A percentile compares a stretch with the other conserved stretches of the same genome.
Conservation (phyloP, 1,140 invertebrate genomes). For the Drosophila ohnishii region DNA sequence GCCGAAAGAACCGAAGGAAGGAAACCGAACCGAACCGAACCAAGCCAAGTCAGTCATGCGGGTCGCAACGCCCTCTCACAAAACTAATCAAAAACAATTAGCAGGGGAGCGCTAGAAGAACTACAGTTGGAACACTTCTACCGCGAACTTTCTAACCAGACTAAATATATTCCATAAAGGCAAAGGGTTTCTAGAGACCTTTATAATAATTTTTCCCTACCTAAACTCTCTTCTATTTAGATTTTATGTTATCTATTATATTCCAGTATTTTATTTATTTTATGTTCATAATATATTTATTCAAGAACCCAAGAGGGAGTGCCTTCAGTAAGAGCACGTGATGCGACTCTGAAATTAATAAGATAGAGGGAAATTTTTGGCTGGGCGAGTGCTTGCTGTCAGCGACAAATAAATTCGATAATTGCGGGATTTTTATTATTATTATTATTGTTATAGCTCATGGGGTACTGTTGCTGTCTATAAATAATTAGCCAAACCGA, state of each 20-base stretch:
- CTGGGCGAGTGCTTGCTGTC: background rate
- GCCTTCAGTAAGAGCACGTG: constrained; percentile 45
- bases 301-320: background rate
- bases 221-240: background rate
- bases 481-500: constrained; percentile 26
- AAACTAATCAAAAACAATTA: constrained; percentile 76
- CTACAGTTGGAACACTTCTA: constrained; percentile 13
- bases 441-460: constrained; percentile 27
- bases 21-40: constrained; percentile 16
- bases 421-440: constrained; percentile 52
- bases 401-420: constrained; percentile 28
- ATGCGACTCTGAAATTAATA: constrained; percentile 38
- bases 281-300: background rate
- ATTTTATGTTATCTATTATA: background rate
- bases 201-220: background rate
- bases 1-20: constrained; percentile 21
- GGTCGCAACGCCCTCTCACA: constrained; percentile 61
- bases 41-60: constrained; percentile 49
- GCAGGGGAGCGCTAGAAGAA: constrained; percentile 56
- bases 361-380: constrained; percentile 16
- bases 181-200: background rate
- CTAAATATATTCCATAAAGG: background rate
- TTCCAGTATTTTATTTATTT: background rate
- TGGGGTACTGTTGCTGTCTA: background rate
- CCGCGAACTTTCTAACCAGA: constrained; percentile 2